Conservation (phyloP, 2,797 vertebrate species). For the Dermochelys coriacea region DNA sequence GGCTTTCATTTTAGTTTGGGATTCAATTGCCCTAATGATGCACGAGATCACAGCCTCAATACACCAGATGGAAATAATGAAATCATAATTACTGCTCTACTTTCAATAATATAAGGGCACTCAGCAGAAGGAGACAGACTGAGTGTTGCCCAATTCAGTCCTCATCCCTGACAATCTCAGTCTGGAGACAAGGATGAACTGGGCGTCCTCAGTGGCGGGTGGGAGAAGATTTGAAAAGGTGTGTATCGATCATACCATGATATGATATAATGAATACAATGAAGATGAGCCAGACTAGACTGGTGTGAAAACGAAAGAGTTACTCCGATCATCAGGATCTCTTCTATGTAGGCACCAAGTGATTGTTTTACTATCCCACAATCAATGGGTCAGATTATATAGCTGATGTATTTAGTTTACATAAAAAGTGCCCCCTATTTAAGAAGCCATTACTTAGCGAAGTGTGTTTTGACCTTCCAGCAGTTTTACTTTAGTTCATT, state of each 20-base stretch:
- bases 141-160: neutral
- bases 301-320: neutral
- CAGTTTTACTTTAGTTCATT: neutral
- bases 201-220: neutral
- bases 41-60: neutral
- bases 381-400: neutral
- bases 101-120: neutral
- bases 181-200: neutral
- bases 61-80: neutral
- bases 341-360: neutral
- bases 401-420: neutral
- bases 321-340: neutral
- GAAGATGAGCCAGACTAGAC: neutral
- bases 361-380: neutral
- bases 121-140: neutral
- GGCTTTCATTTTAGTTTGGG: constrained; percentile 31
- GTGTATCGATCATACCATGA: neutral
- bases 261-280: neutral
- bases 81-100: constrained; percentile 16
- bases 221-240: neutral
- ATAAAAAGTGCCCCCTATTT: neutral
- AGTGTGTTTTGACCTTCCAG: neutral
- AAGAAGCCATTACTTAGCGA: neutral
- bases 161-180: neutral
- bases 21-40: neutral